Conservation (phyloP, 2,888 invertebrate species). For the Caradrina kadenii region DNA sequence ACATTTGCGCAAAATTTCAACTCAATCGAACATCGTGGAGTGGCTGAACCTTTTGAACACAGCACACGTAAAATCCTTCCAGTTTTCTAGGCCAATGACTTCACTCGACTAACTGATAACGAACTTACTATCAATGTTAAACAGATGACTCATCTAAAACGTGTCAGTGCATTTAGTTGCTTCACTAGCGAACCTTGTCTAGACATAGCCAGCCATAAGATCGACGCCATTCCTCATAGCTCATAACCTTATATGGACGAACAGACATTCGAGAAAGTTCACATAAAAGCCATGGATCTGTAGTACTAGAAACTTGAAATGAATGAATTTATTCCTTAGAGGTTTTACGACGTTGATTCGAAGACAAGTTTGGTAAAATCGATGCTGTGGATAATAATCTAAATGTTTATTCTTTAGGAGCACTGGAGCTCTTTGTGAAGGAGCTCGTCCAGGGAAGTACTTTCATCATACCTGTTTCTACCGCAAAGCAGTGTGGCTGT, state of each 20-base stretch:
- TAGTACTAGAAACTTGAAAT: conserved; percentile 30
- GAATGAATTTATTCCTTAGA: conserved; percentile 24
- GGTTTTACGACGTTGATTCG: conserved; percentile 22
- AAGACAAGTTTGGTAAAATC: conserved; percentile 23
- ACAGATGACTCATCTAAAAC: conserved; percentile 39
- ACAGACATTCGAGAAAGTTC: conserved; percentile 43
- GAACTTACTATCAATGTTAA: conserved; percentile 29
- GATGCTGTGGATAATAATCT: neutral
- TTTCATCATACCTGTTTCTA: too few relatives aligned
- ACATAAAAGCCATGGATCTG: neutral
- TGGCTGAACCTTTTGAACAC: neutral
- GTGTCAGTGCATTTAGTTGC: conserved; percentile 11
- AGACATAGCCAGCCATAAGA: conserved; percentile 20
- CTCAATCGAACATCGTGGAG: too few relatives aligned
- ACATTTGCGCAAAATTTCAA: too few relatives aligned
- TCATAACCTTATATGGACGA: conserved; percentile 26
- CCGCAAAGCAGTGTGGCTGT: too few relatives aligned
- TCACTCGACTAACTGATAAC: conserved; percentile 40
- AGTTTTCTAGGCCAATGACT: conserved; percentile 29
- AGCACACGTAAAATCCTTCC: neutral
- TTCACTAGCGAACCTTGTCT: conserved; percentile 29
- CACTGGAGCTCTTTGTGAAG: too few relatives aligned
- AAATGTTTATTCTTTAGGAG: too few relatives aligned
- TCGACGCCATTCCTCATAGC: conserved; percentile 7
- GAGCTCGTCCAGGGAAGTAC: too few relatives aligned